Evolutionary conservation across 2,797 vertebrate genomes (phyloP).

Genomic region (Sarcoramphus papa): DNA sequence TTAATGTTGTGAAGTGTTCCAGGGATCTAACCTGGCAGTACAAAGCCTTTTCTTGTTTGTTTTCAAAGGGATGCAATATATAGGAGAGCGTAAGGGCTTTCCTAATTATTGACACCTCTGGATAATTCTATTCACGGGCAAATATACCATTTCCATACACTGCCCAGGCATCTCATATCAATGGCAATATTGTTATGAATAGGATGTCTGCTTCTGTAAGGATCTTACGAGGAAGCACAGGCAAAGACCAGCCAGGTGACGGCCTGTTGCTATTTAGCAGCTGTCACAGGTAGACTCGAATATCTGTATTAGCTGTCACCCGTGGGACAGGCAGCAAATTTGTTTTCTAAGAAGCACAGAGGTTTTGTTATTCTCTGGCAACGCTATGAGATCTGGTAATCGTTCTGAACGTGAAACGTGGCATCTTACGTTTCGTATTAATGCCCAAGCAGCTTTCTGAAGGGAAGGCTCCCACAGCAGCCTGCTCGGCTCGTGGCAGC

Average conservation of each 20-base stretch:
- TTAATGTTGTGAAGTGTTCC: background rate
- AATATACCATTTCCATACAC: background rate
- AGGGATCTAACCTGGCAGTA: background rate
- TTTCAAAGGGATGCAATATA: background rate
- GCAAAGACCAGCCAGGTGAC: background rate
- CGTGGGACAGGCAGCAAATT: background rate
- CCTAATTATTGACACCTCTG: background rate
- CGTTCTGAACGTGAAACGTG: background rate
- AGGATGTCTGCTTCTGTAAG: background rate
- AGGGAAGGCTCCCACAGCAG: background rate
- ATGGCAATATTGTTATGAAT: background rate
- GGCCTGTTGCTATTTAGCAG: background rate
- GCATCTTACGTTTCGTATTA: background rate
- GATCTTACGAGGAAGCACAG: background rate
- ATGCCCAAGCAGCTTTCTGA: background rate
- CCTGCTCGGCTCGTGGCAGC: background rate
- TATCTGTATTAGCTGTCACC: background rate
- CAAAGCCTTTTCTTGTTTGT: background rate
- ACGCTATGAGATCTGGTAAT: background rate
- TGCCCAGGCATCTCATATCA: background rate
- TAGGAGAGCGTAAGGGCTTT: rapidly evolving
- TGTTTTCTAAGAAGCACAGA: background rate
- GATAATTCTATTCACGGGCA: background rate
- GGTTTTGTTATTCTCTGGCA: background rate
- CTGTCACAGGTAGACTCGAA: background rate